Evolutionary conservation across 1,140 invertebrate genomes (phyloP).

Genomic region (Drosophila ercepeae): DNA sequence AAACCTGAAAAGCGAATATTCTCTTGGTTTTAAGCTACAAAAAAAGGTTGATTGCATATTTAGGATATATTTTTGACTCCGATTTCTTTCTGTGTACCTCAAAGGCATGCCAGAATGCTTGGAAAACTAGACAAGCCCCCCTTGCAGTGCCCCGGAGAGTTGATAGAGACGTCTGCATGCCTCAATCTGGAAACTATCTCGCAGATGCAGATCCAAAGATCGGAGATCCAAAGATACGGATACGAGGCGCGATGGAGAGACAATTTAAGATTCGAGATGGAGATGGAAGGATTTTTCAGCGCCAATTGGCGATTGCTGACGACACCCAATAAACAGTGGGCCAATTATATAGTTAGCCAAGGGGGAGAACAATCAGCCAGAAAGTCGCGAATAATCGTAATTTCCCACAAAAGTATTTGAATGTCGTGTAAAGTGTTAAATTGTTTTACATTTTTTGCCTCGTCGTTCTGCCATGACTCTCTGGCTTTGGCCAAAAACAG

Average conservation of each 20-base stretch:
- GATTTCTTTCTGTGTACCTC: conserved; percentile 12
- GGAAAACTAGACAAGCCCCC: not conserved
- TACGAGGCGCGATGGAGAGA: conserved; percentile 6
- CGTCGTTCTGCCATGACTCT: not conserved
- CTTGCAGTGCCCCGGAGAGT: not conserved
- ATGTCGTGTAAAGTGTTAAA: conserved; percentile 82
- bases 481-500: conserved; percentile 1
- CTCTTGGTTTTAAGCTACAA: too few relatives aligned
- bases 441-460: conserved; percentile 72
- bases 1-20: too few relatives aligned
- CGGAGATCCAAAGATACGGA: conserved; percentile 18
- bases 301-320: conserved; percentile 77
- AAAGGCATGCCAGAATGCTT: conserved; percentile 5
- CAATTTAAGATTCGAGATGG: not conserved
- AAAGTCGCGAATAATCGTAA: conserved; percentile 47
- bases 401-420: conserved; percentile 81
- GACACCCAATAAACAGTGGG: conserved; percentile 73
- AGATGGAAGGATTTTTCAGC: conserved; percentile 27
- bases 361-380: conserved; percentile 55
- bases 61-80: not conserved
- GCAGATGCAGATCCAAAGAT: conserved; percentile 5
- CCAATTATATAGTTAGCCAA: conserved; percentile 12
- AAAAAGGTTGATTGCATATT: too few relatives aligned
- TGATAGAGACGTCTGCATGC: conserved; percentile 32
- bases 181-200: not conserved